A percentile compares a stretch with the other conserved stretches of the same genome.
Evolutionary conservation across 2,113 vertebrate species (phyloP).

Genomic region (Prinia subflava): DNA sequence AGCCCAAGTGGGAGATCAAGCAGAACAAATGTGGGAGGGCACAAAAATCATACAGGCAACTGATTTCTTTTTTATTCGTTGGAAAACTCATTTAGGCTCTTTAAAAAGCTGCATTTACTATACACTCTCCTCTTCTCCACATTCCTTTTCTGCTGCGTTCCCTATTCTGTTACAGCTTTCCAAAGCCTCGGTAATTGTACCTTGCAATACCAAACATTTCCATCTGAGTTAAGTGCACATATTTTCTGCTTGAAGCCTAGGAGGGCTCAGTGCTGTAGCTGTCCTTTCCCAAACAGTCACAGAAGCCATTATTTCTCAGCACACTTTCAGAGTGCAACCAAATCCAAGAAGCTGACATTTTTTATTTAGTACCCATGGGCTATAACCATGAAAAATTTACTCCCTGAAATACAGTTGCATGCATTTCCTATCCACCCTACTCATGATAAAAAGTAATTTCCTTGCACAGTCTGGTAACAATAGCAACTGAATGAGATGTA

Average conservation of each 20-base stretch:
- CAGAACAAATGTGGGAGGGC: constrained; percentile 7
- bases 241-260: not conserved
- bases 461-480: constrained; percentile 8
- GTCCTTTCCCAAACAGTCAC: constrained; percentile 13
- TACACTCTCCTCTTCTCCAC: not conserved
- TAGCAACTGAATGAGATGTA: constrained; percentile 12
- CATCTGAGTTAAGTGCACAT: not conserved
- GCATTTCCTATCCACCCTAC: constrained; percentile 36
- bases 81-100: not conserved
- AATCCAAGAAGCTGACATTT: constrained; percentile 62
- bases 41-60: not conserved
- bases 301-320: constrained; percentile 41
- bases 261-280: not conserved
- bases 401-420: constrained; percentile 49
- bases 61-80: not conserved
- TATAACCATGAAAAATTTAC: constrained; percentile 66
- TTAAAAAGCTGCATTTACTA: not conserved
- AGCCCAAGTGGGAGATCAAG: not conserved
- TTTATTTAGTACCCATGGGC: constrained; percentile 62
- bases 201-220: not conserved
- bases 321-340: constrained; percentile 1
- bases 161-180: not conserved
- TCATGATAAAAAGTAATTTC: constrained; percentile 53
- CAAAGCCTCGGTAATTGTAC: not conserved
- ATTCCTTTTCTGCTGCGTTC: not conserved